Percentiles rank a stretch among this genome's conserved stretches.
Evolutionary conservation across 2,888 invertebrate species (phyloP).

Genomic region (Ennomos quercinarius): DNA sequence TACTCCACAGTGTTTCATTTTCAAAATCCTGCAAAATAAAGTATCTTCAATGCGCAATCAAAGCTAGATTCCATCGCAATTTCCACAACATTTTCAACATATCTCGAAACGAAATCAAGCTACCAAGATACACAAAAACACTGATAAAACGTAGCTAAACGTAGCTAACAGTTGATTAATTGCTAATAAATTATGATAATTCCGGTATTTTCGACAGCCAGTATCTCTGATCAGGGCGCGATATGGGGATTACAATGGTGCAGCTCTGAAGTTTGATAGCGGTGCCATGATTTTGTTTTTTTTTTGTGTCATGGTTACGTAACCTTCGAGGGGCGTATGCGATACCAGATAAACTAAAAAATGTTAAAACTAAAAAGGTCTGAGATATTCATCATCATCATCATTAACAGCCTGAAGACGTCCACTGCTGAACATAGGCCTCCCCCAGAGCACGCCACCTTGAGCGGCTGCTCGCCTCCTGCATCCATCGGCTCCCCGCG

Average conservation of each 20-base stretch:
- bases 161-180: conserved; percentile 54
- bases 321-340: conserved; percentile 15
- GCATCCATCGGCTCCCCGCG: too few species aligned
- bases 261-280: conserved; percentile 36
- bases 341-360: too few species aligned
- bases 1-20: too few species aligned
- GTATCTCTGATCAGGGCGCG: conserved; percentile 41
- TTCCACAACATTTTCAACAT: conserved; percentile 8
- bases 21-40: too few species aligned
- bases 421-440: too few species aligned
- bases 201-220: conserved; percentile 53
- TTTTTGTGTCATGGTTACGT: conserved; percentile 42
- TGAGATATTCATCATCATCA: too few species aligned
- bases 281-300: conserved; percentile 49
- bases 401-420: too few species aligned
- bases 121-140: conserved; percentile 38
- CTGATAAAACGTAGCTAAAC: conserved; percentile 32
- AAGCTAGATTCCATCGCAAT: conserved; percentile 7
- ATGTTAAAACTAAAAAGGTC: too few species aligned
- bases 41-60: background rate
- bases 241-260: conserved; percentile 47
- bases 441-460: too few species aligned
- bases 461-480: too few species aligned
- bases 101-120: conserved; percentile 26
- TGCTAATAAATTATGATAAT: conserved; percentile 59